Evolutionary conservation across 2,797 vertebrate species (phyloP).

Genomic region (Macroramphosus scolopax): DNA sequence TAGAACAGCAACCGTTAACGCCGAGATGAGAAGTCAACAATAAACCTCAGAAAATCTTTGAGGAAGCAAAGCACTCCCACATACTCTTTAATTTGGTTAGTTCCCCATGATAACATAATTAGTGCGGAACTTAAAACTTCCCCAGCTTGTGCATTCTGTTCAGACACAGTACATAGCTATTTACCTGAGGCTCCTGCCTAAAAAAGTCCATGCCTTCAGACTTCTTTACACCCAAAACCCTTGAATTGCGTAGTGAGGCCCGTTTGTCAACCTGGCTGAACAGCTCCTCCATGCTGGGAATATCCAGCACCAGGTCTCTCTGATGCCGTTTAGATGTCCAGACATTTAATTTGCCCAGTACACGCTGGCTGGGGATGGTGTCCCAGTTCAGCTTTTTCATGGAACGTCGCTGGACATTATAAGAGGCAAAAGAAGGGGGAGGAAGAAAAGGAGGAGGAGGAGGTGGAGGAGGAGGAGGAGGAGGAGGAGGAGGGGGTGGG

Average conservation of each 20-base stretch:
- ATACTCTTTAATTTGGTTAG: background rate
- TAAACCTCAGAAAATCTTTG: no score
- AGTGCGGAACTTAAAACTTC: slow-evolving; percentile 40
- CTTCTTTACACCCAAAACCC: slow-evolving; percentile 32
- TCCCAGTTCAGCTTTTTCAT: slow-evolving; percentile 87
- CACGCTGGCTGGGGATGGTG: slow-evolving; percentile 77
- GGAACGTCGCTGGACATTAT: slow-evolving; percentile 61
- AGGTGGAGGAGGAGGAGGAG: slow-evolving; percentile 15
- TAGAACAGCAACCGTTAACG: background rate
- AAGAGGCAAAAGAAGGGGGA: slow-evolving; percentile 31
- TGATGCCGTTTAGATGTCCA: slow-evolving; percentile 73
- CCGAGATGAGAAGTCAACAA: background rate
- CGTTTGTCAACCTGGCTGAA: slow-evolving; percentile 75
- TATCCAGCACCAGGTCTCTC: slow-evolving; percentile 76
- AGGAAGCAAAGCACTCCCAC: slow-evolving; percentile 23
- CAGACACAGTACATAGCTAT: no score
- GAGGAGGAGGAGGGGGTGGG: slow-evolving; percentile 11
- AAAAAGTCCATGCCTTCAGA: slow-evolving; percentile 42
- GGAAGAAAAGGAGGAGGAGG: slow-evolving; percentile 31
- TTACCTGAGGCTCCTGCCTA: slow-evolving; percentile 56
- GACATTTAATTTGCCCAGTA: slow-evolving; percentile 78
- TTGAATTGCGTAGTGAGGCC: slow-evolving; percentile 28
- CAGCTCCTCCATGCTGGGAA: slow-evolving; percentile 80
- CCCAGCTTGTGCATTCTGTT: slow-evolving; percentile 1
- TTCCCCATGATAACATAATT: slow-evolving; percentile 29